Percentiles rank a stretch among this genome's conserved stretches.
Evolutionary conservation across 2,113 vertebrate species (phyloP).

Genomic region (Astur gentilis): DNA sequence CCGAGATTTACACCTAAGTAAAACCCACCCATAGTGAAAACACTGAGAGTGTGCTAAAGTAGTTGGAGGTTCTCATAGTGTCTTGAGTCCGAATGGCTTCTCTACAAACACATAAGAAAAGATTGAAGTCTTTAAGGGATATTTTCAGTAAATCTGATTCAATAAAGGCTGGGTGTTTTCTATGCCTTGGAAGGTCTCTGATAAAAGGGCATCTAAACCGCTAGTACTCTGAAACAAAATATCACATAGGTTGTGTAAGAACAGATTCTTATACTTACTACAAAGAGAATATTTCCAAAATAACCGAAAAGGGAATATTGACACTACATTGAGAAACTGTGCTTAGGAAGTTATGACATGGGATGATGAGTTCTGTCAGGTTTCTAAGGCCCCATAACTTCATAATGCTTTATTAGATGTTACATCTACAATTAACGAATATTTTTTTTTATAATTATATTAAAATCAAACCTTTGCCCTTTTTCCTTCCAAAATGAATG

Average conservation of each 20-base stretch:
- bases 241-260: not conserved
- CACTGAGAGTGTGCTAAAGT: not conserved
- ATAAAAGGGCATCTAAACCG: not conserved
- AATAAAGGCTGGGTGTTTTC: not conserved
- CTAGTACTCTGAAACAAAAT: not conserved
- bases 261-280: not conserved
- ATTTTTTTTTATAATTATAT: not conserved
- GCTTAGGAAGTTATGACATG: not conserved
- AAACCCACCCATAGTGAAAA: not conserved
- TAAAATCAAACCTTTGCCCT: not conserved
- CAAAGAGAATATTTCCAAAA: not conserved
- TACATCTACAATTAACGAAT: not conserved
- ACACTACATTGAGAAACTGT: not conserved
- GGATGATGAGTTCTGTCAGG: not conserved
- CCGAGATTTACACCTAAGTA: not conserved
- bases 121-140: not conserved
- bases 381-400: not conserved
- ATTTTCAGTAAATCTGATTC: not conserved
- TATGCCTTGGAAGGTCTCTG: not conserved
- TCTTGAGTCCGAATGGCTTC: not conserved
- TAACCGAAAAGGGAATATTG: not conserved
- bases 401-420: not conserved
- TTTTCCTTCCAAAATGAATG: not conserved
- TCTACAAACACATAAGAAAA: not conserved
- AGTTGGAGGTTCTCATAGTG: not conserved